These are phyloP conservation scores for Chrysogorgia sp. DNA, from an alignment of 92 coral and sea anemone genomes.

Conservation along the genomic window DNA sequence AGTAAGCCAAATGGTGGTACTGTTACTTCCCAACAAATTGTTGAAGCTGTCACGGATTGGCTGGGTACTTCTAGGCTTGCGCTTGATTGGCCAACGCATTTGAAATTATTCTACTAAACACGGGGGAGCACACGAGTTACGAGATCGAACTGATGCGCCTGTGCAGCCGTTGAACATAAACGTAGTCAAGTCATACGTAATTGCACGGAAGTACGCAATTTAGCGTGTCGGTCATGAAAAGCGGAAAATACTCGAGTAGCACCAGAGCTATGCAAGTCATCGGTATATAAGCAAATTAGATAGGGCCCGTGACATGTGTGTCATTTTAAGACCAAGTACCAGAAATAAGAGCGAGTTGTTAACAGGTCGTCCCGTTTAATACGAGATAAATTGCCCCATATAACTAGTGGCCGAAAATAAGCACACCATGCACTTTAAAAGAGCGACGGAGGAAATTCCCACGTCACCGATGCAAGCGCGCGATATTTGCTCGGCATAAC, in stretches of 20 bases:
- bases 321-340: constrained; percentile 18
- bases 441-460: neutral
- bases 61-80: neutral
- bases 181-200: neutral
- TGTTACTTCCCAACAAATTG: constrained; percentile 23
- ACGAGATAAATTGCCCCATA: constrained; percentile 28
- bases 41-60: constrained; percentile 21
- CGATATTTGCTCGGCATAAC: neutral
- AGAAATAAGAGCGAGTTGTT: constrained; percentile 32
- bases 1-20: constrained; percentile 66
- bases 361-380: constrained; percentile 35
- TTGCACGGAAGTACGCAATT: constrained; percentile 16
- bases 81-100: constrained; percentile 10
- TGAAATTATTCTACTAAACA: neutral
- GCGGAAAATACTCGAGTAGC: too few relatives aligned
- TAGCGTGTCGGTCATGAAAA: constrained; percentile 3
- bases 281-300: too few relatives aligned
- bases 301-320: neutral
- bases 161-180: neutral
- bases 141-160: neutral
- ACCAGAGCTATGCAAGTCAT: too few relatives aligned
- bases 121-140: neutral
- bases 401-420: neutral
- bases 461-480: neutral
- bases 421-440: neutral